Conservation (phyloP, 2,888 invertebrate genomes). For the Myathropa florea region DNA sequence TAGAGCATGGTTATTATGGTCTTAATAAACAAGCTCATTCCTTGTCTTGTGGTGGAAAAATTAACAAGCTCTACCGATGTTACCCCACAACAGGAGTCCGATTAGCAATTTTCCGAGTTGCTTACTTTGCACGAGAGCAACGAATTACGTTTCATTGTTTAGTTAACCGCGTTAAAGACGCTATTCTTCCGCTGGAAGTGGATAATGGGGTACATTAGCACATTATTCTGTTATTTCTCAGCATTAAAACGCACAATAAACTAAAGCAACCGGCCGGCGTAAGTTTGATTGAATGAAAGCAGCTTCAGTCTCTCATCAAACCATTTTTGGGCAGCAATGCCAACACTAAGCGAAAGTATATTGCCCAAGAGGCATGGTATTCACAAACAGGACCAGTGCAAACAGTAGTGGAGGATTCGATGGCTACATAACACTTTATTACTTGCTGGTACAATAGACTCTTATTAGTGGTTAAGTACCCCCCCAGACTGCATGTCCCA, state of each 20-base stretch:
- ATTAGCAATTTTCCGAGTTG: neutral
- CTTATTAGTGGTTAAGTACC: neutral
- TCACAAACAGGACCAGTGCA: neutral
- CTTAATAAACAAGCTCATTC: neutral
- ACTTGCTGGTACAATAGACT: neutral
- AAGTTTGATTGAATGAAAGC: neutral
- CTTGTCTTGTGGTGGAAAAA: neutral
- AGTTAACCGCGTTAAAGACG: neutral
- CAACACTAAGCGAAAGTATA: neutral
- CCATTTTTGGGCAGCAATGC: neutral
- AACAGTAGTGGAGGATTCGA: neutral
- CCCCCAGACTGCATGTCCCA: neutral
- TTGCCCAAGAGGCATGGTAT: neutral
- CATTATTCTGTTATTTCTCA: neutral
- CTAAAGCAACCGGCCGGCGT: neutral
- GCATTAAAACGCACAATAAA: neutral
- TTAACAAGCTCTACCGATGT: neutral
- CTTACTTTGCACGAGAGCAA: neutral
- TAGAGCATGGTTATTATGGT: neutral
- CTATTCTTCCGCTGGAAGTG: neutral
- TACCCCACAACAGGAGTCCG: neutral
- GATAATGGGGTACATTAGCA: neutral
- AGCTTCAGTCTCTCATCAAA: neutral
- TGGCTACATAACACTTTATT: neutral
- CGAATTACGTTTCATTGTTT: neutral